phyloP scores from a whole-genome alignment of 2,113 vertebrate genomes.

The Seriola aureovittata region DNA sequence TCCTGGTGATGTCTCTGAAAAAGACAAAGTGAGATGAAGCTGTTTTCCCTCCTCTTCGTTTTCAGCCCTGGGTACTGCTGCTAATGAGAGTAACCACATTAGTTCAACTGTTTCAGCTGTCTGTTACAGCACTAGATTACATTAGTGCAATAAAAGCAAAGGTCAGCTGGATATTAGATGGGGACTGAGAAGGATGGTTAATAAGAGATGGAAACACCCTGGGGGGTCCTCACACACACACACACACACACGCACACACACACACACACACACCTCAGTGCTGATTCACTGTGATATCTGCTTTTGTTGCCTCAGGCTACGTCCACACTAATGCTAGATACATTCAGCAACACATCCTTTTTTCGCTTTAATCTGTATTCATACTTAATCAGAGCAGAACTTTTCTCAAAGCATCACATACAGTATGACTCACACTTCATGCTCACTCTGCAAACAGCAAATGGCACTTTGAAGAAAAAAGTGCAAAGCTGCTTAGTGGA shows the following conservation, averaged over 20 bases:
- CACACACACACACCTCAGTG: background rate
- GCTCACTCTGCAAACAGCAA: background rate
- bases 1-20: background rate
- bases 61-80: background rate
- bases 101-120: constrained; percentile 58
- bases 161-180: constrained; percentile 73
- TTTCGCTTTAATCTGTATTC: background rate
- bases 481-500: constrained; percentile 9
- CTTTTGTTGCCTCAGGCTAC: background rate
- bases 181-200: background rate
- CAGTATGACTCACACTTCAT: background rate
- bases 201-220: constrained; percentile 39
- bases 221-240: background rate
- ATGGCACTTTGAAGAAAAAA: no score
- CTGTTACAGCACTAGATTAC: constrained; percentile 60
- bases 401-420: background rate
- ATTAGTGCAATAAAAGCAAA: constrained; percentile 78
- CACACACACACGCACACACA: background rate
- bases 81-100: constrained; percentile 62
- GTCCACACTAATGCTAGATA: background rate
- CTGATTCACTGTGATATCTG: constrained; percentile 2
- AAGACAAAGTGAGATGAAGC: background rate
- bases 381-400: background rate
- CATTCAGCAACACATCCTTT: background rate
- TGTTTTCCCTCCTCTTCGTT: background rate